Conservation (phyloP, 2,797 vertebrate genomes). For the Gallirallus australis region DNA sequence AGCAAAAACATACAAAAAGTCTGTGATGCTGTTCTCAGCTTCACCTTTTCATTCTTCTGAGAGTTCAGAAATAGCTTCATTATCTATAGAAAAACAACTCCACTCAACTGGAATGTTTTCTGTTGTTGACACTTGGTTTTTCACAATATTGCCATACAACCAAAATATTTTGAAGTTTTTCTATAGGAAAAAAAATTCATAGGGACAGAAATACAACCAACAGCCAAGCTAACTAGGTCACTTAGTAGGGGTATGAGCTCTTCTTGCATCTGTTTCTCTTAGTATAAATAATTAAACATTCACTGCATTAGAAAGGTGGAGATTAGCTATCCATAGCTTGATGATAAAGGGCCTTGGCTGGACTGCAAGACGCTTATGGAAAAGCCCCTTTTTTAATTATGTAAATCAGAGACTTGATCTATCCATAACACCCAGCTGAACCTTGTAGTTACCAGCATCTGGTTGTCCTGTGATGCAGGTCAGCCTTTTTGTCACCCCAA, state of each 20-base stretch:
- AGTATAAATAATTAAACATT: not conserved
- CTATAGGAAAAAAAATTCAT: not conserved
- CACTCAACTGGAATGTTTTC: not conserved
- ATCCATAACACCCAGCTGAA: not conserved
- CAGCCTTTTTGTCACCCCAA: not conserved
- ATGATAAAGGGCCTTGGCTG: not conserved
- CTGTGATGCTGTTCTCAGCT: not conserved
- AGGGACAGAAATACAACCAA: not conserved
- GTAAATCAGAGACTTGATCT: not conserved
- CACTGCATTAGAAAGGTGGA: not conserved
- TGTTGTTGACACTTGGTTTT: not conserved
- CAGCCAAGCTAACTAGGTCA: not conserved
- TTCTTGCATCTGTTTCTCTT: not conserved
- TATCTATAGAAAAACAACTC: not conserved
- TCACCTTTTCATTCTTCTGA: not conserved
- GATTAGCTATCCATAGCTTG: not conserved
- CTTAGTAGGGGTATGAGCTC: not conserved
- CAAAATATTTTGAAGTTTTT: not conserved
- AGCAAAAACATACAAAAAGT: not conserved
- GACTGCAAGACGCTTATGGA: not conserved
- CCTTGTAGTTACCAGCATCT: not conserved
- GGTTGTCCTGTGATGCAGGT: not conserved
- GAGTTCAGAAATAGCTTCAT: not conserved
- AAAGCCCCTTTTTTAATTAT: not conserved
- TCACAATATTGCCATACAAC: not conserved